phyloP scores from a whole-genome alignment of 2,888 invertebrate species.

The Psylliodes chrysocephalus region DNA sequence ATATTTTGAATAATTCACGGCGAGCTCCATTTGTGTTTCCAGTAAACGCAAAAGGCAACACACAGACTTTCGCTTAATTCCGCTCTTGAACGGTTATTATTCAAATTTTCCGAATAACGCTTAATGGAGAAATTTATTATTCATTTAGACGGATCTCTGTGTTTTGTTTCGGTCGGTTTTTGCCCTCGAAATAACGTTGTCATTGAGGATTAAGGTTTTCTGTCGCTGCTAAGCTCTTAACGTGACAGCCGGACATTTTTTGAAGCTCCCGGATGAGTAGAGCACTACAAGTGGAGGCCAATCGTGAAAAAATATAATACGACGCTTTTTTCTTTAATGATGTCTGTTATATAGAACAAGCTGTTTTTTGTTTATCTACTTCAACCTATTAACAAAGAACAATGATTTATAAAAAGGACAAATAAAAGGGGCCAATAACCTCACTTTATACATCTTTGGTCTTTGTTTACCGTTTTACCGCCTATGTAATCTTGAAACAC shows the following conservation, averaged over 20 bases:
- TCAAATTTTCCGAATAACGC: conserved; percentile 38
- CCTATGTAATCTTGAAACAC: too few species aligned
- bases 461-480: too few species aligned
- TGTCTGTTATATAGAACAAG: too few species aligned
- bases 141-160: conserved; percentile 28
- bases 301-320: too few species aligned
- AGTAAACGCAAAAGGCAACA: conserved; percentile 37
- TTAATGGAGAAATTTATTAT: conserved; percentile 38
- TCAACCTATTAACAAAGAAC: too few species aligned
- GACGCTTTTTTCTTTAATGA: too few species aligned
- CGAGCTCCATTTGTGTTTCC: conserved; percentile 32
- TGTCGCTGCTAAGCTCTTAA: conserved; percentile 4
- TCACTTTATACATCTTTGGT: too few species aligned
- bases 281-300: too few species aligned
- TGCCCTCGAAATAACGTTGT: conserved; percentile 3
- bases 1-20: conserved; percentile 44
- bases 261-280: background rate
- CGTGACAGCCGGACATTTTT: background rate
- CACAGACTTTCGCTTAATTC: conserved; percentile 35
- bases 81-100: conserved; percentile 38
- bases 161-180: conserved; percentile 15
- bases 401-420: too few species aligned
- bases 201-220: conserved; percentile 15
- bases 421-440: too few species aligned
- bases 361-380: too few species aligned